Percentiles rank a stretch among this genome's conserved stretches.
Conservation (phyloP, 2,888 invertebrate species). For the Diadegma fenestrale region DNA sequence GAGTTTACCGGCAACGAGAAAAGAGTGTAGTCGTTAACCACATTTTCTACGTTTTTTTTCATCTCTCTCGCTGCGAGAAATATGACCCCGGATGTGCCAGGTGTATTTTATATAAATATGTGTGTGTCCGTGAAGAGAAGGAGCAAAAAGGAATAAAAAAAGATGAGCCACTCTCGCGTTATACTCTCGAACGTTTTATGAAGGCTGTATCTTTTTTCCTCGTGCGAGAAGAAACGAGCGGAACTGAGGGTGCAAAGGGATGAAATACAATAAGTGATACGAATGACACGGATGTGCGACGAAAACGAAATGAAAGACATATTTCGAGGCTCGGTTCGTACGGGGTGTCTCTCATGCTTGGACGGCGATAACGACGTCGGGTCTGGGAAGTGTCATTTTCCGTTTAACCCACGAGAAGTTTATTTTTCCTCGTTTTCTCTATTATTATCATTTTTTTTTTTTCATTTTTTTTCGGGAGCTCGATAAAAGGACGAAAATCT, state of each 20-base stretch:
- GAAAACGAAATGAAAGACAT: constrained; percentile 47
- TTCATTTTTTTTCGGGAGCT: not conserved
- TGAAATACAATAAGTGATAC: constrained; percentile 62
- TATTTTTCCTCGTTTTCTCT: not conserved
- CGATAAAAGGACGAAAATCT: not conserved
- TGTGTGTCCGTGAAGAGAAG: not conserved
- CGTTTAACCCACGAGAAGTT: constrained; percentile 7
- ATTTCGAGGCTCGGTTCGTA: not conserved
- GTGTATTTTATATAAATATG: not conserved
- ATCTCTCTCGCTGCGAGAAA: constrained; percentile 16
- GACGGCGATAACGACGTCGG: not conserved
- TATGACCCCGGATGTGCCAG: not conserved
- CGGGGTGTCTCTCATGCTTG: not conserved
- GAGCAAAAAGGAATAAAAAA: constrained; percentile 20
- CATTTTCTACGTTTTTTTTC: constrained; percentile 34
- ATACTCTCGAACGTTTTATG: constrained; percentile 43
- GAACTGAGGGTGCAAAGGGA: constrained; percentile 50
- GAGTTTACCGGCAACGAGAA: not conserved
- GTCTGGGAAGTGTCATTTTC: constrained; percentile 8
- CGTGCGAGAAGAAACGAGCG: constrained; percentile 29
- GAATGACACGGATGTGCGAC: constrained; percentile 55
- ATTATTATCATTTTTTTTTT: not conserved
- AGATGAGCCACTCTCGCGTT: constrained; percentile 36
- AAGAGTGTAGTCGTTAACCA: constrained; percentile 23
- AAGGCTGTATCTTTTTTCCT: constrained; percentile 28